Evolutionary conservation across 2,113 vertebrate species (phyloP).

Genomic region (Osmerus mordax): DNA sequence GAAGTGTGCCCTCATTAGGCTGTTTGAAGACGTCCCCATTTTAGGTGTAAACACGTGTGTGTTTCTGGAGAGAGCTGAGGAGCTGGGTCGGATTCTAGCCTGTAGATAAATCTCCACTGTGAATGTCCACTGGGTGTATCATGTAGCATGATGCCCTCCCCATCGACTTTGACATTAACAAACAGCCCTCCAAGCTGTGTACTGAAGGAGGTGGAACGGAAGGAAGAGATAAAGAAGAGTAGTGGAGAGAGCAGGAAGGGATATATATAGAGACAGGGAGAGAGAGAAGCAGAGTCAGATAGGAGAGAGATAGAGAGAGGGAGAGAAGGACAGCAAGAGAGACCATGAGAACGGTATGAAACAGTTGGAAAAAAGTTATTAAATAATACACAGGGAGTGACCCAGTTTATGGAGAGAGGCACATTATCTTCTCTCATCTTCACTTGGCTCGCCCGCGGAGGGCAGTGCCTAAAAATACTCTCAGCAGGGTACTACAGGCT

Average conservation of each 20-base stretch:
- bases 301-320: too few species aligned
- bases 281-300: too few species aligned
- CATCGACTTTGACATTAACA: constrained; percentile 9
- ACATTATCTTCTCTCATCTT: constrained; percentile 31
- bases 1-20: too few species aligned
- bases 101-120: constrained; percentile 9
- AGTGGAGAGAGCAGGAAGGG: too few species aligned
- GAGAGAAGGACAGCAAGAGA: not conserved
- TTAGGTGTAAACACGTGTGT: too few species aligned
- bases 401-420: constrained; percentile 34
- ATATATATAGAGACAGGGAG: too few species aligned
- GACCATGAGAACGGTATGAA: not conserved
- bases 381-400: constrained; percentile 19
- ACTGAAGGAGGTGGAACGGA: too few species aligned
- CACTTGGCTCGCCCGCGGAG: constrained; percentile 1
- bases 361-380: not conserved
- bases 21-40: too few species aligned
- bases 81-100: too few species aligned
- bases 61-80: too few species aligned
- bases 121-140: constrained; percentile 6
- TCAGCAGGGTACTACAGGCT: not conserved
- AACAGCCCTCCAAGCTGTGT: not conserved
- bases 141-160: not conserved
- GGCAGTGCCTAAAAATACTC: constrained; percentile 38
- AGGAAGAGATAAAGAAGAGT: too few species aligned